Evolutionary conservation across 2,797 vertebrate species (phyloP).

Genomic region (Pangasius djambal): DNA sequence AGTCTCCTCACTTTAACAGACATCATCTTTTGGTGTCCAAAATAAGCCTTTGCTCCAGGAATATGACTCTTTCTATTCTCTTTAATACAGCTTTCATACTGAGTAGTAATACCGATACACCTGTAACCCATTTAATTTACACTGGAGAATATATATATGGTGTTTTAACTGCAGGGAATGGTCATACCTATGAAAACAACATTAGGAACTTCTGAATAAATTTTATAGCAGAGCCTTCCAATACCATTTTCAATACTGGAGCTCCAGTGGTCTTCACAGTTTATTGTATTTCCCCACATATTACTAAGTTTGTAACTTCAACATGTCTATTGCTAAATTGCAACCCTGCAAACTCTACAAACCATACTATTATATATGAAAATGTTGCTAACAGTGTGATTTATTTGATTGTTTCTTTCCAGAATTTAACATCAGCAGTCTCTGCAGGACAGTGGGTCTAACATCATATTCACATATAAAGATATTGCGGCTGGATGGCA

Average conservation of each 20-base stretch:
- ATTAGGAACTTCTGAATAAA: neutral
- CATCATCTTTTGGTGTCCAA: constrained; percentile 47
- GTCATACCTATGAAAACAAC: neutral
- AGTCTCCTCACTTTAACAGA: constrained; percentile 60
- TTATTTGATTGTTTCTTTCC: constrained; percentile 45
- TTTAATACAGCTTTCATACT: neutral
- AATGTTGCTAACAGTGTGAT: constrained; percentile 16
- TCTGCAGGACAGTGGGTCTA: constrained; percentile 74
- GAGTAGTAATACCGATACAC: constrained; percentile 55
- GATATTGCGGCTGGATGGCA: constrained; percentile 78
- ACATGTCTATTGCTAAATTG: neutral
- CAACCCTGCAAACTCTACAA: neutral
- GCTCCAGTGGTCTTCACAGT: neutral
- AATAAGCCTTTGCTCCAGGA: constrained; percentile 34
- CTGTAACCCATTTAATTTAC: constrained; percentile 56
- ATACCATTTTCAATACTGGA: neutral
- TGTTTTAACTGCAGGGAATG: neutral
- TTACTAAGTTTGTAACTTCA: neutral
- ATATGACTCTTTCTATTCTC: constrained; percentile 27
- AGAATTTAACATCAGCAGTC: constrained; percentile 77
- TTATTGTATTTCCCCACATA: neutral
- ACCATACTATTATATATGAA: neutral
- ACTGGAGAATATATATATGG: constrained; percentile 29
- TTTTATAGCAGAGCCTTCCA: neutral
- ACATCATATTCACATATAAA: constrained; percentile 75